These are phyloP conservation scores for Charaxes varanes DNA, from an alignment of 1,140 invertebrate genomes.

Conservation along the genomic window DNA sequence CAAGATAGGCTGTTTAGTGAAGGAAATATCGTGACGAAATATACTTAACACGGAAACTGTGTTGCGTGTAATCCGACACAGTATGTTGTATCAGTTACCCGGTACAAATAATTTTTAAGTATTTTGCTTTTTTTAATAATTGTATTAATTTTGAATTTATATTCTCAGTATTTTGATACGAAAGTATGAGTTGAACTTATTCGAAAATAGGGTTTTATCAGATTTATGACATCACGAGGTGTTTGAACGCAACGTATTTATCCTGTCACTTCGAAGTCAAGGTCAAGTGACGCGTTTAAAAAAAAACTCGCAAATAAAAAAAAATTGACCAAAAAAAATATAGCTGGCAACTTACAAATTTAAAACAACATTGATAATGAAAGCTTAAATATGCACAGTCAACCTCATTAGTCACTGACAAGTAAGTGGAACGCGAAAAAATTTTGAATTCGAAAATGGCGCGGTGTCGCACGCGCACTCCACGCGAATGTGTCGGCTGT, in stretches of 20 bases:
- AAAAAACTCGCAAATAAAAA: slow-evolving; percentile 7
- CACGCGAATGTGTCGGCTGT: slow-evolving; percentile 39
- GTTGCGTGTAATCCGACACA: no score
- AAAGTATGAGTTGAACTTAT: no score
- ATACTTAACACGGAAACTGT: no score
- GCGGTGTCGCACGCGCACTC: slow-evolving; percentile 42
- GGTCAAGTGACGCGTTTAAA: slow-evolving; percentile 18
- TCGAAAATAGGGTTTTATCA: slow-evolving; percentile 4
- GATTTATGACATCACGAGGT: slow-evolving; percentile 22
- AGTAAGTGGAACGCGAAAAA: slow-evolving; percentile 20
- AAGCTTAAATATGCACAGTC: slow-evolving; percentile 9
- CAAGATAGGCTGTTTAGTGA: no score
- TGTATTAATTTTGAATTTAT: no score
- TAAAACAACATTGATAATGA: slow-evolving; percentile 10
- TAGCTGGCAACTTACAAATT: slow-evolving; percentile 18
- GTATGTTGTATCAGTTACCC: no score
- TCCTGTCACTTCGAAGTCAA: slow-evolving; percentile 34
- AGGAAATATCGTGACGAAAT: no score
- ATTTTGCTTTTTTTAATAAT: no score
- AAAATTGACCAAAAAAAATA: slow-evolving; percentile 10
- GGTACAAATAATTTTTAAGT: no score
- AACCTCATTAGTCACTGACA: slow-evolving; percentile 42
- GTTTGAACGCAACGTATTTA: slow-evolving; percentile 18
- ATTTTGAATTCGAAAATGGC: slow-evolving; percentile 25
- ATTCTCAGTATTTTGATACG: no score